These are phyloP conservation scores for Gallinago media DNA, from an alignment of 2,113 vertebrate genomes.

Conservation along the genomic window DNA sequence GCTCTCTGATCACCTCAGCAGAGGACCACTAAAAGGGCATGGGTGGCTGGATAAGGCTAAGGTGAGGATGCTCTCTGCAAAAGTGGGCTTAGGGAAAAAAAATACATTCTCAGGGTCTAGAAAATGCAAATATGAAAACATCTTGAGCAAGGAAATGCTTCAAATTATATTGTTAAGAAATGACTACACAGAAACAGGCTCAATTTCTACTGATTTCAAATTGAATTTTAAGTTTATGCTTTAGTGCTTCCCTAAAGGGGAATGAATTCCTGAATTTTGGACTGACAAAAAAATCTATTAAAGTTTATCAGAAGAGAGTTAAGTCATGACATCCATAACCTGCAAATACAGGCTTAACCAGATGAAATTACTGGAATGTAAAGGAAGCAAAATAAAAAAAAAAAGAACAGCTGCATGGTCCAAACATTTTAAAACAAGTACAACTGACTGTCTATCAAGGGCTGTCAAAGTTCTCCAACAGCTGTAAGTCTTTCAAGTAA, in stretches of 20 bases:
- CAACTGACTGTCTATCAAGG: neutral
- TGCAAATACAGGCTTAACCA: neutral
- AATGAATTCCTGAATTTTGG: neutral
- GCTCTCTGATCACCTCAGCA: neutral
- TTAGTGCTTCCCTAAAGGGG: neutral
- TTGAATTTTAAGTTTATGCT: neutral
- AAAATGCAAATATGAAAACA: neutral
- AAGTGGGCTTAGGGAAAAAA: neutral
- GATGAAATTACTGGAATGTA: neutral
- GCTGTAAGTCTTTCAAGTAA: neutral
- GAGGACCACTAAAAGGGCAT: neutral
- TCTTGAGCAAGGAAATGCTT: neutral
- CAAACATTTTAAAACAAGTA: neutral
- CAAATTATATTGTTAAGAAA: neutral
- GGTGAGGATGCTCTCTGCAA: neutral
- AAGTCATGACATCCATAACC: neutral
- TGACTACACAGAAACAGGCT: neutral
- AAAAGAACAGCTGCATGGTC: neutral
- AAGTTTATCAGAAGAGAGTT: neutral
- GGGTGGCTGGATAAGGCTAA: neutral
- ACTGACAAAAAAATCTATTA: neutral
- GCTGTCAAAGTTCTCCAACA: neutral
- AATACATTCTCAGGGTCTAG: neutral
- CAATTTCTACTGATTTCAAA: neutral
- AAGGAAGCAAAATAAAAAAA: neutral